Evolutionary conservation across 2,113 vertebrate species (phyloP), one percentile per base, ranked within the genome.

Genomic region (Archocentrus centrarchus): DNA sequence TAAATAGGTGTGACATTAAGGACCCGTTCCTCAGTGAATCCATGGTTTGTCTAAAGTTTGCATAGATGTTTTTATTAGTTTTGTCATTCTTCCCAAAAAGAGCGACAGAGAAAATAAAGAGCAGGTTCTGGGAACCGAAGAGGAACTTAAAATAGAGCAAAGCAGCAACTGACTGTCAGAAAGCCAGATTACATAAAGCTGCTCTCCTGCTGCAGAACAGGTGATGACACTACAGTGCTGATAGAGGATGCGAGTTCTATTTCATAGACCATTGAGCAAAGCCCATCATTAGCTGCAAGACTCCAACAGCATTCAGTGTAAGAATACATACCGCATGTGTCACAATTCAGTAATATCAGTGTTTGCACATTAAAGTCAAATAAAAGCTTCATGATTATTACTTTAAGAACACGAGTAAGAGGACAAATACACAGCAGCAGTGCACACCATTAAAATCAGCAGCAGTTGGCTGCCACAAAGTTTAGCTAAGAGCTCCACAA

Each of bases 121-220:
- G 30, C 62, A 79, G 75, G 75, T 53, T 87, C 85, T 58, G 60
- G 27, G 13, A 68, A 24, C 27, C 57, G 64, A 79, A 79, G 59
- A 79, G 64, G 73, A 83, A 63, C 64, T 77, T 84, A 90, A 92
- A 91, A 93, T 90, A 92, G 92, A 84, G 80, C 50, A 20, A 53
- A 83, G 86, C 58, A 78, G 80, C 80, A 61, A 73, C 14, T 73
- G 80, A 88, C 84, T 87, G 89, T 89, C 82, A 89, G 68, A 87
- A 63, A 88, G 85, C 11, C 83, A 82, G 86, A 90, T 92, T 89
- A 89, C 82, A 79, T 88, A 92, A 92, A 92, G 83, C 91, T 85
- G 80, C 77, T 83, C 61, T 78, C 68, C 83, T 81, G 87, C 84
- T 83, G 79, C 13, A 20, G 77, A 81, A 68, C 84, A 89, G 88